Percentiles rank a stretch among this genome's conserved stretches.
Evolutionary conservation across 1,140 invertebrate species (phyloP).

Genomic region (Brachionus calyciflorus): DNA sequence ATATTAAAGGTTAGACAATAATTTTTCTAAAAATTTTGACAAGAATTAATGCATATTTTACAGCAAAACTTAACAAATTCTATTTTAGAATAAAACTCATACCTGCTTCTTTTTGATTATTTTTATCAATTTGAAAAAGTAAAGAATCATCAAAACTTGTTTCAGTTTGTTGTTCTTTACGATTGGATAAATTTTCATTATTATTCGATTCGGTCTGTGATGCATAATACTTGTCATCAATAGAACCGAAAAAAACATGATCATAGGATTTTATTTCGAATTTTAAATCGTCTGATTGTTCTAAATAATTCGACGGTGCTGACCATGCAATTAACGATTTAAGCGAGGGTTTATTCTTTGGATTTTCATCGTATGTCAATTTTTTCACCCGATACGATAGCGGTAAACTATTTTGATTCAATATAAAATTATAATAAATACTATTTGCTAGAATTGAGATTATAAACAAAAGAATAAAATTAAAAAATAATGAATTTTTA

Average conservation of each 20-base stretch:
- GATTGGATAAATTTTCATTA: too few species aligned
- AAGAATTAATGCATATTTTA: too few species aligned
- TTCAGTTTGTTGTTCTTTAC: too few species aligned
- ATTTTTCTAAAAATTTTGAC: too few species aligned
- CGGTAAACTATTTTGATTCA: not conserved
- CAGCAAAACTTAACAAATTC: too few species aligned
- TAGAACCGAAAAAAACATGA: conserved; percentile 6
- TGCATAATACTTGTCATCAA: not conserved
- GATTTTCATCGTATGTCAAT: not conserved
- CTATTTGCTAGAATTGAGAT: conserved; percentile 24
- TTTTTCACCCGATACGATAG: not conserved
- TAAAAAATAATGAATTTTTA: not conserved
- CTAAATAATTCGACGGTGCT: not conserved
- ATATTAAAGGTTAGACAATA: too few species aligned
- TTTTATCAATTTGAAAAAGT: too few species aligned
- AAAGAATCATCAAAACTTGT: too few species aligned
- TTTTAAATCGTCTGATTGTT: not conserved
- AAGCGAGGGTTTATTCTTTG: not conserved
- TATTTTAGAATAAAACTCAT: too few species aligned
- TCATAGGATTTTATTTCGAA: conserved; percentile 14
- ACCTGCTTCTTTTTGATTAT: too few species aligned
- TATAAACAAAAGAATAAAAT: not conserved
- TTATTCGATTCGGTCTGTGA: too few species aligned
- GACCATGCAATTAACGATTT: conserved; percentile 17
- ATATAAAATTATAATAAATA: conserved; percentile 34